Conservation (phyloP, 2,113 vertebrate species). For the Porphyrio hochstetteri region DNA sequence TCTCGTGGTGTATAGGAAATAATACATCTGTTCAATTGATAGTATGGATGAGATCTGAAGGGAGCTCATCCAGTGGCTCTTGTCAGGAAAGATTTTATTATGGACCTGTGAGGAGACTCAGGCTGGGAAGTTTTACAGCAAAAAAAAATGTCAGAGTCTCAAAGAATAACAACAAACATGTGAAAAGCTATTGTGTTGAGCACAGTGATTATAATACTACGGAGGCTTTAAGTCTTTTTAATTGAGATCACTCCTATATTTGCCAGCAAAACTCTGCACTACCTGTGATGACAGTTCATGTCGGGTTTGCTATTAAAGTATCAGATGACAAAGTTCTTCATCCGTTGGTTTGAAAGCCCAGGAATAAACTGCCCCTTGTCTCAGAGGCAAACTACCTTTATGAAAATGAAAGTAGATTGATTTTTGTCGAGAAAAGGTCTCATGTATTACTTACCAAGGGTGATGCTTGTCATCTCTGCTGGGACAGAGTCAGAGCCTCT, state of each 20-base stretch:
- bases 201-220: neutral
- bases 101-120: neutral
- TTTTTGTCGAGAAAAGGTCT: constrained; percentile 4
- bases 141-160: neutral
- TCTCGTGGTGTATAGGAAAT: neutral
- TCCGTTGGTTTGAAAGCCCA: neutral
- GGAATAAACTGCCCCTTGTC: neutral
- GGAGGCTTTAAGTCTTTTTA: neutral
- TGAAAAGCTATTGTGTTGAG: neutral
- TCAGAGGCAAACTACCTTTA: neutral
- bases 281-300: neutral
- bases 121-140: neutral
- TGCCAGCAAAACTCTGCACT: neutral
- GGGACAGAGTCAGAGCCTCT: neutral
- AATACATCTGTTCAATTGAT: neutral
- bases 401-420: neutral
- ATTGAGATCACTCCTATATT: neutral
- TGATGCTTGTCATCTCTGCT: neutral
- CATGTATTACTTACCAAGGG: neutral
- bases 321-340: neutral
- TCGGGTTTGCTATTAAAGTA: neutral
- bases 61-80: neutral
- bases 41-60: neutral
- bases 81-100: neutral
- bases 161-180: neutral